These are phyloP conservation scores for Drosophila atripex DNA, from an alignment of 2,888 invertebrate species.

Conservation along the genomic window DNA sequence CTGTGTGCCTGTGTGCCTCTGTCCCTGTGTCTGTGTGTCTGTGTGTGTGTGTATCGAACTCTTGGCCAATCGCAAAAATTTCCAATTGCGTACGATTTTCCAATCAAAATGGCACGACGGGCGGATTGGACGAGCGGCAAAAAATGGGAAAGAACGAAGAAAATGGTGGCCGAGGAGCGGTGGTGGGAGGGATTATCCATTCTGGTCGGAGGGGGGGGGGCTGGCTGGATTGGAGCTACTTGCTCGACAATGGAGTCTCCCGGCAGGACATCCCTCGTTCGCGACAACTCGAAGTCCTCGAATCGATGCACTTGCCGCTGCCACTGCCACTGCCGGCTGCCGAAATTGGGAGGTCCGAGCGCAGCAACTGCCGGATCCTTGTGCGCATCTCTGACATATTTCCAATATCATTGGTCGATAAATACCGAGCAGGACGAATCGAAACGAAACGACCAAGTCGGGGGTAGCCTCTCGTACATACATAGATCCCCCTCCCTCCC, in stretches of 20 bases:
- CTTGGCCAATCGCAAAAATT: slow-evolving; percentile 77
- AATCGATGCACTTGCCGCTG: slow-evolving; percentile 62
- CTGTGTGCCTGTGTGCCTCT: slow-evolving; percentile 8
- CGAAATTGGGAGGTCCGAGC: slow-evolving; percentile 44
- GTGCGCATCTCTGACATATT: slow-evolving; percentile 83
- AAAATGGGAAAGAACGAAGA: slow-evolving; percentile 15
- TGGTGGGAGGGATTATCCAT: neutral
- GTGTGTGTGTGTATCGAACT: slow-evolving; percentile 69
- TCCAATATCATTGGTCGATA: slow-evolving; percentile 84
- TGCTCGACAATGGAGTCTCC: neutral
- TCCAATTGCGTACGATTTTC: slow-evolving; percentile 79
- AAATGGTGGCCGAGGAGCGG: slow-evolving; percentile 29
- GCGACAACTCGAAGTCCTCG: slow-evolving; percentile 19
- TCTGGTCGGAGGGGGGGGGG: neutral
- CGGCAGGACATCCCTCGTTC: neutral
- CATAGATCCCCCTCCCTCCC: slow-evolving; percentile 40
- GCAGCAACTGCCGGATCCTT: slow-evolving; percentile 71
- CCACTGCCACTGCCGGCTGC: no score
- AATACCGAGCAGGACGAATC: slow-evolving; percentile 78
- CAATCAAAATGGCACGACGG: slow-evolving; percentile 73
- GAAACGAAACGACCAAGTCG: slow-evolving; percentile 66
- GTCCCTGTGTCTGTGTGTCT: slow-evolving; percentile 13
- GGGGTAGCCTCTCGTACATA: slow-evolving; percentile 44
- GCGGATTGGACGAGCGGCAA: slow-evolving; percentile 15
- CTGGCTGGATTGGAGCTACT: no score